Conservation (phyloP, 1,140 invertebrate genomes). For the Aphidius ervi region DNA sequence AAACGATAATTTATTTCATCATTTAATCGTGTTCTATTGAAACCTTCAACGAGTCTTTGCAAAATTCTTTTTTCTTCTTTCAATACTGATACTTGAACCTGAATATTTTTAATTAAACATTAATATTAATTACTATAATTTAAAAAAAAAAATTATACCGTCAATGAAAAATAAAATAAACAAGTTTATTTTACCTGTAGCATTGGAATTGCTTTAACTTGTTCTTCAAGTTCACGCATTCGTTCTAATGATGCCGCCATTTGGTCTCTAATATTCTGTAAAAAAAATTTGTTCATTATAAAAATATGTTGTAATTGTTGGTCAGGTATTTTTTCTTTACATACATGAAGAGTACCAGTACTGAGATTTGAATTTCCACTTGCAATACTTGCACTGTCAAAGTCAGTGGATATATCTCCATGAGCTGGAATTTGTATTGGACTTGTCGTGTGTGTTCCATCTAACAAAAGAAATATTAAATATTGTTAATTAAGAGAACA, state of each 20-base stretch:
- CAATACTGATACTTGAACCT: constrained; percentile 67
- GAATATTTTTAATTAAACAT: constrained; percentile 10
- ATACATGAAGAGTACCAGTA: constrained; percentile 46
- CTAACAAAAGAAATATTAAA: constrained; percentile 26
- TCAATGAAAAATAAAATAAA: not conserved
- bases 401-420: constrained; percentile 34
- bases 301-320: not conserved
- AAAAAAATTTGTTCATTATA: constrained; percentile 13
- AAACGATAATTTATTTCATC: constrained; percentile 37
- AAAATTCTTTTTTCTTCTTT: constrained; percentile 72
- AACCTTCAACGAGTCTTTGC: constrained; percentile 54
- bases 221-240: constrained; percentile 77
- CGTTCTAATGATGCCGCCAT: constrained; percentile 74
- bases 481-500: constrained; percentile 1
- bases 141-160: not conserved
- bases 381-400: constrained; percentile 44
- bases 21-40: constrained; percentile 30
- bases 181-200: constrained; percentile 60
- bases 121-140: not conserved
- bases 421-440: constrained; percentile 35
- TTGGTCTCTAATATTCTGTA: constrained; percentile 65
- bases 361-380: constrained; percentile 48
- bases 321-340: not conserved
- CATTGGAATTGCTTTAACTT: constrained; percentile 79
- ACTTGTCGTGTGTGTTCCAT: constrained; percentile 34